Conservation (phyloP, 2,113 vertebrate genomes). For the Elephas maximus region DNA sequence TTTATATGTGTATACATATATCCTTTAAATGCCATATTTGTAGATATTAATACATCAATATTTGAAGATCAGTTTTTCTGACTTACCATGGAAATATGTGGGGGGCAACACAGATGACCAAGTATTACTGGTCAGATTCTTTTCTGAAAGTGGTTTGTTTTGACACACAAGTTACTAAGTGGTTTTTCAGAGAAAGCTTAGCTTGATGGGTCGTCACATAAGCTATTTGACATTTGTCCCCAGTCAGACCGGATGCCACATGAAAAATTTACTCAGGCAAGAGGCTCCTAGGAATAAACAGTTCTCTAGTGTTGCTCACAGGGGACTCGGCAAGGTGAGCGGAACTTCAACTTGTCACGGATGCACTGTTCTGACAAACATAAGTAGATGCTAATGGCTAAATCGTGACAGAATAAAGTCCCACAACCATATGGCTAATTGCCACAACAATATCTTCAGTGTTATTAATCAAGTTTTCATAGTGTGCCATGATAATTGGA, state of each 20-base stretch:
- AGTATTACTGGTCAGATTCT: constrained; percentile 87
- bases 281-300: constrained; percentile 94
- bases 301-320: constrained; percentile 92
- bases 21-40: neutral
- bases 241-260: constrained; percentile 94
- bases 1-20: neutral
- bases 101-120: constrained; percentile 83
- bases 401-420: constrained; percentile 99
- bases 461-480: constrained; percentile 99
- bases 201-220: constrained; percentile 93
- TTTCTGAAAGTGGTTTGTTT: constrained; percentile 81
- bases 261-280: constrained; percentile 95
- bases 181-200: constrained; percentile 85
- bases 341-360: constrained; percentile 98
- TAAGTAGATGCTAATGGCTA: constrained; percentile 99
- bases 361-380: constrained; percentile 99
- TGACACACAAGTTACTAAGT: constrained; percentile 84
- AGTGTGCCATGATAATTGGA: constrained; percentile 99
- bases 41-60: neutral
- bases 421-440: constrained; percentile 99
- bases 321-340: constrained; percentile 98
- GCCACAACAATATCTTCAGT: constrained; percentile 99
- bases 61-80: constrained; percentile 83
- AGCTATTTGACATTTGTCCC: constrained; percentile 96
- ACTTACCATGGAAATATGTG: constrained; percentile 81